Percentiles rank a stretch among this genome's conserved stretches.
Conservation (phyloP, 2,888 invertebrate genomes). For the Acholoe squamosa region DNA sequence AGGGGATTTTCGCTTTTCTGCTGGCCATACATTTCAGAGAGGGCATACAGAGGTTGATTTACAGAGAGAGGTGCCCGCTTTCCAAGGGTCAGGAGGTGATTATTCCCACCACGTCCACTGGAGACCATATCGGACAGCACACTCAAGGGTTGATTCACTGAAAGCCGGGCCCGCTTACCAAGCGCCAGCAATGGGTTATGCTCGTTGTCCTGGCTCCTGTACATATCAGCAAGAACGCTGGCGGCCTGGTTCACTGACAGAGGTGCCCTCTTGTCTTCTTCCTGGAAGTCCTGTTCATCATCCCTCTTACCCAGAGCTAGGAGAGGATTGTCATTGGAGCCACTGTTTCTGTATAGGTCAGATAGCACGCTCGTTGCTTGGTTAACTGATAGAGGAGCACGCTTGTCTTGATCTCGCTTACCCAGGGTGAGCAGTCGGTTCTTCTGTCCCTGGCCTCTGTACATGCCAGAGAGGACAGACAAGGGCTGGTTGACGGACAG, state of each 20-base stretch:
- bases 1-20: not conserved
- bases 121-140: slow-evolving; percentile 9
- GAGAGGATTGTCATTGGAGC: not conserved
- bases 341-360: not conserved
- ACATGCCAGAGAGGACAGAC: slow-evolving; percentile 28
- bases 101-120: not conserved
- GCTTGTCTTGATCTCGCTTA: not conserved
- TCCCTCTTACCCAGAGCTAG: not conserved
- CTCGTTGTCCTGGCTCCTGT: not conserved
- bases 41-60: slow-evolving; percentile 13
- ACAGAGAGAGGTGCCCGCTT: slow-evolving; percentile 26
- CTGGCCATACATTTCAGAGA: not conserved
- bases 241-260: slow-evolving; percentile 40
- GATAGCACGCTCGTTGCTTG: not conserved
- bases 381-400: not conserved
- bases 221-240: slow-evolving; percentile 12
- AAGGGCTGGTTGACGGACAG: slow-evolving; percentile 42
- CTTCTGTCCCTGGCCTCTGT: not conserved
- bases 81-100: slow-evolving; percentile 14
- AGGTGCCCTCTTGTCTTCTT: not conserved
- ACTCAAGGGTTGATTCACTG: slow-evolving; percentile 43
- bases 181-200: slow-evolving; percentile 1
- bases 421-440: slow-evolving; percentile 36
- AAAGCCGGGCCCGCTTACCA: slow-evolving; percentile 23
- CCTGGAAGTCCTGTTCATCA: not conserved